phyloP scores from a whole-genome alignment of 2,797 vertebrate species.

The Pteropus rufus region DNA sequence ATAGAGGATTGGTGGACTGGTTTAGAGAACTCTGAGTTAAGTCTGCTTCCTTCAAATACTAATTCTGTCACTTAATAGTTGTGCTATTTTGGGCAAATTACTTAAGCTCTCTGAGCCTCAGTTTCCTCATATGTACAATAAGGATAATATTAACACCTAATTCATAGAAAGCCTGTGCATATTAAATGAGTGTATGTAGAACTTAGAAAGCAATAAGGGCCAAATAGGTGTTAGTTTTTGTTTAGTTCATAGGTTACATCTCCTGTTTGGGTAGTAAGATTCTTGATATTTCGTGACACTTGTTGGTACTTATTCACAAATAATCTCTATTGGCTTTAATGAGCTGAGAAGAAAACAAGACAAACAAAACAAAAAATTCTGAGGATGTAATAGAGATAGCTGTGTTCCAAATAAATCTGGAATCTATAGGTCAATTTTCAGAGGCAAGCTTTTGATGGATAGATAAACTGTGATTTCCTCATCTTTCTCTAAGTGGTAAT shows the following conservation, averaged over 20 bases:
- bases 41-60: background rate
- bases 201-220: background rate
- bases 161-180: background rate
- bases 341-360: background rate
- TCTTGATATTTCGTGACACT: background rate
- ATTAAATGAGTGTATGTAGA: background rate
- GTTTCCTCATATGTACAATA: background rate
- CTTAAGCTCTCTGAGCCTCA: background rate
- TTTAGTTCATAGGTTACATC: background rate
- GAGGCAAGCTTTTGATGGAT: background rate
- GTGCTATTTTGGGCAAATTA: background rate
- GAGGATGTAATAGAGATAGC: background rate
- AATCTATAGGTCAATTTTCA: background rate
- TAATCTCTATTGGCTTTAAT: background rate
- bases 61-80: background rate
- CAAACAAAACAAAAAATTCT: background rate
- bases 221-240: background rate
- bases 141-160: background rate
- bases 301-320: background rate
- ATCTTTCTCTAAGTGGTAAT: background rate
- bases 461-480: background rate
- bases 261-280: background rate
- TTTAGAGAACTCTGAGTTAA: background rate
- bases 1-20: background rate
- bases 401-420: constrained; percentile 16